Evolutionary conservation across 1,140 invertebrate genomes (phyloP), one percentile per base, ranked within the genome.

Genomic region (Drepana arcuata): DNA sequence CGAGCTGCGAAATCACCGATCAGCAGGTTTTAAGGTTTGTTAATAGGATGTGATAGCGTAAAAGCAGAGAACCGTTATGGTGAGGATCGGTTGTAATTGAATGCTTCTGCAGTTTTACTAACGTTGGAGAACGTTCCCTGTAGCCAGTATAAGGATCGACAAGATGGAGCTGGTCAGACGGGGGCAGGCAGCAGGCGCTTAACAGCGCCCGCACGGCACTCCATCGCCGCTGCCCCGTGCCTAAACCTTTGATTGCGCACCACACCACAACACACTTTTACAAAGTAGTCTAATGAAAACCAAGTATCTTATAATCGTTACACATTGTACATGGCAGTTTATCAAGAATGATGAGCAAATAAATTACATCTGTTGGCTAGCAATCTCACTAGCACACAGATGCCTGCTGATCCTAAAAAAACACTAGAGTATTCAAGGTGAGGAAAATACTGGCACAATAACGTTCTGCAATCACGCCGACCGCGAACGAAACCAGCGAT

Each of bases 1-100:
- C 69, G 86, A 87, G 79, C 86, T 88, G 78, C 70, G 74, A 71
- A 79, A 82, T 82, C 64, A 75, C 63, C 69, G 69, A 73, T 75
- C 74, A 53, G 50, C 35, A 63, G 65, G 63, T 65, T 79, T 39
- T 75, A 79, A 72, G 71, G 75, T 78, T 78, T 75, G 73, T 73
- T 58, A 61, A 41, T 50, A 57, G 50, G 61, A 52, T 33, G 51
- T 43, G 53, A 43, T 41, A 57, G 36, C 41, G 48, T 32, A 48
- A 35, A 49, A 36, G 44, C 39, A 41, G 54, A 68, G 40, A 48
- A 55, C 57, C 57, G 56, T 63, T 59, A 43, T 70, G 64, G 66
- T 70, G 63, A 79, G 63, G 58, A 70, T 27, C 46, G 24, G 43
- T 34, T 56, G 50, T 60, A 43, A 47, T 30, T 67, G 42, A 10